A percentile compares a stretch with the other conserved stretches of the same genome.
Conservation (phyloP, 2,888 invertebrate genomes). For the Agrotis ipsilon region DNA sequence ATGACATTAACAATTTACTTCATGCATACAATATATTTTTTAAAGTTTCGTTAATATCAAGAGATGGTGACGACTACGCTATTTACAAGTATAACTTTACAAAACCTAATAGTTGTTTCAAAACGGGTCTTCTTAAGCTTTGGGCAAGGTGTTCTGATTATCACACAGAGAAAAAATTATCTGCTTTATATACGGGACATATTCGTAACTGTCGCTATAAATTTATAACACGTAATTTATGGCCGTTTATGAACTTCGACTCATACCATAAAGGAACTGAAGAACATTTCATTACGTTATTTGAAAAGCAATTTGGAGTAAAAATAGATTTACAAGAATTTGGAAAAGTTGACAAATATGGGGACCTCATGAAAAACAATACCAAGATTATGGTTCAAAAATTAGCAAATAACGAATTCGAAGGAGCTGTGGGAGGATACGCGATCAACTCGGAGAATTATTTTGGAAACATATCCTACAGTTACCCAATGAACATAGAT, state of each 20-base stretch:
- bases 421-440: slow-evolving; percentile 66
- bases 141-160: slow-evolving; percentile 48
- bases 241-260: slow-evolving; percentile 68
- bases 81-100: slow-evolving; percentile 59
- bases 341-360: slow-evolving; percentile 64
- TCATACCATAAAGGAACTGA: slow-evolving; percentile 60
- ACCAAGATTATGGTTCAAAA: slow-evolving; percentile 59
- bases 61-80: slow-evolving; percentile 37
- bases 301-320: slow-evolving; percentile 61
- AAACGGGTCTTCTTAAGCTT: slow-evolving; percentile 45
- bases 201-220: slow-evolving; percentile 62
- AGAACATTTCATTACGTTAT: slow-evolving; percentile 61
- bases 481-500: slow-evolving; percentile 64
- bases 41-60: slow-evolving; percentile 31
- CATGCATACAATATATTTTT: slow-evolving; percentile 45
- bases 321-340: slow-evolving; percentile 61
- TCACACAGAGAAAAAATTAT: background rate
- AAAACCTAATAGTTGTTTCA: slow-evolving; percentile 52
- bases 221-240: slow-evolving; percentile 64
- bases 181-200: background rate
- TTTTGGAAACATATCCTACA: slow-evolving; percentile 43
- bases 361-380: slow-evolving; percentile 57
- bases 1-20: slow-evolving; percentile 63
- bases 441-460: background rate
- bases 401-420: slow-evolving; percentile 61